These are phyloP conservation scores for Heteromyza rotundicornis DNA, from an alignment of 2,888 invertebrate species.

Conservation along the genomic window DNA sequence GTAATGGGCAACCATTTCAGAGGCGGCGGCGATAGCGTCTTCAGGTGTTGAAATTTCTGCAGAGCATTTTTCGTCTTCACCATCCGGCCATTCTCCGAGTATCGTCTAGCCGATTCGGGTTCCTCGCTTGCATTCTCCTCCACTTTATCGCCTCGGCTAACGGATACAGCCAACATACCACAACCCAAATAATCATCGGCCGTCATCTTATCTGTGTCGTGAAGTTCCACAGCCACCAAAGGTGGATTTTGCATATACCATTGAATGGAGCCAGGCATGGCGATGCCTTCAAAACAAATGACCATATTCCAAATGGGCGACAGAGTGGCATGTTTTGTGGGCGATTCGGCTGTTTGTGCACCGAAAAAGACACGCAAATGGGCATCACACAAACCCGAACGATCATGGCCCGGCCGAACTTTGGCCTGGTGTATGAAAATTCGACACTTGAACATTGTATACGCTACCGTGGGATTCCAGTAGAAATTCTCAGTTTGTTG, in stretches of 20 bases:
- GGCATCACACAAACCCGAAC: constrained; percentile 65
- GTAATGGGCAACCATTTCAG: constrained; percentile 65
- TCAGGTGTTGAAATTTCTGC: constrained; percentile 40
- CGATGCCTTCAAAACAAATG: constrained; percentile 63
- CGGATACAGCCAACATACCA: constrained; percentile 41
- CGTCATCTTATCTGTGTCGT: constrained; percentile 52
- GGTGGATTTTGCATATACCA: constrained; percentile 60
- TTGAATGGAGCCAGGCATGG: constrained; percentile 43
- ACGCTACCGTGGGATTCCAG: constrained; percentile 40
- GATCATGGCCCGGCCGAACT: constrained; percentile 66
- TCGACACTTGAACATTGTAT: constrained; percentile 68
- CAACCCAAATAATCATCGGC: constrained; percentile 46
- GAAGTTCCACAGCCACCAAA: constrained; percentile 62
- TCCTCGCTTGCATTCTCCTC: constrained; percentile 30
- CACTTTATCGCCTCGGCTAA: constrained; percentile 34
- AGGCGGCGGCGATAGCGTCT: constrained; percentile 58
- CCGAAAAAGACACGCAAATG: constrained; percentile 45
- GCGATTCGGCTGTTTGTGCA: constrained; percentile 44
- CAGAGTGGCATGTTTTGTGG: constrained; percentile 53
- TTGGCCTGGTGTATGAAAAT: constrained; percentile 75
- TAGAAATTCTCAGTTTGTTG: constrained; percentile 39
- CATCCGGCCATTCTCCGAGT: not conserved
- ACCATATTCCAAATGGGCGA: constrained; percentile 71
- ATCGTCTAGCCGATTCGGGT: not conserved
- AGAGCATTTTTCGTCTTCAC: constrained; percentile 32